These are phyloP conservation scores for Ictidomys tridecemlineatus DNA, from an alignment of 2,113 vertebrate genomes.

Conservation along the genomic window DNA sequence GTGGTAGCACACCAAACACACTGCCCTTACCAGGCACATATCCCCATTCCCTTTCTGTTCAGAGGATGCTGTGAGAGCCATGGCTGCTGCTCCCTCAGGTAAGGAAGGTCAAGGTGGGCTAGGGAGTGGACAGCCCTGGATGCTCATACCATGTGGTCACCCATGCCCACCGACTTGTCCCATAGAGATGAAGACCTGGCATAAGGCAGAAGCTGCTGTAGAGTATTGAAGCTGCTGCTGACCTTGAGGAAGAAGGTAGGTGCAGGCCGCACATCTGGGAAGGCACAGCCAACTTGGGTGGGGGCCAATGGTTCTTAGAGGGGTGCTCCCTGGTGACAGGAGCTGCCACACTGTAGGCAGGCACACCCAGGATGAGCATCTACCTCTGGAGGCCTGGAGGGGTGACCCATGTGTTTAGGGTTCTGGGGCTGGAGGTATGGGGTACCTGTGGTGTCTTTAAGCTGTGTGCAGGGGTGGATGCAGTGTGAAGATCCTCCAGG, in stretches of 20 bases:
- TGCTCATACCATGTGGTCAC: too few species aligned
- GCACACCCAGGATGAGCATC: not conserved
- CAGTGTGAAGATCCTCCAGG: not conserved
- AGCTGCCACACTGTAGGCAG: not conserved
- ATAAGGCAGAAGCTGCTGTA: too few species aligned
- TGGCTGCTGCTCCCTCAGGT: constrained; percentile 69
- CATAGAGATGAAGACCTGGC: too few species aligned
- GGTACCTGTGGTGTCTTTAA: not conserved
- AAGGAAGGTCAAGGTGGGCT: not conserved
- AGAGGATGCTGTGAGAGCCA: constrained; percentile 19
- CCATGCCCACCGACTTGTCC: too few species aligned
- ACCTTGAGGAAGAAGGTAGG: too few species aligned
- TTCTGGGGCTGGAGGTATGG: too few species aligned
- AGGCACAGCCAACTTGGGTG: too few species aligned
- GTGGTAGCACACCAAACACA: not conserved
- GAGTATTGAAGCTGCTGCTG: too few species aligned
- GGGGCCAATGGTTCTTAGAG: not conserved
- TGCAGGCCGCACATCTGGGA: too few species aligned
- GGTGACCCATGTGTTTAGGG: not conserved
- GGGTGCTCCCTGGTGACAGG: too few species aligned
- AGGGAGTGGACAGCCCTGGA: too few species aligned
- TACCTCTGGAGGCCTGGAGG: not conserved
- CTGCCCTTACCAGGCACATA: too few species aligned
- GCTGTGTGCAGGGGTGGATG: not conserved
- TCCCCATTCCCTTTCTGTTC: not conserved